Evolutionary conservation across 2,888 invertebrate genomes (phyloP).

Genomic region (Drosophila testacea): DNA sequence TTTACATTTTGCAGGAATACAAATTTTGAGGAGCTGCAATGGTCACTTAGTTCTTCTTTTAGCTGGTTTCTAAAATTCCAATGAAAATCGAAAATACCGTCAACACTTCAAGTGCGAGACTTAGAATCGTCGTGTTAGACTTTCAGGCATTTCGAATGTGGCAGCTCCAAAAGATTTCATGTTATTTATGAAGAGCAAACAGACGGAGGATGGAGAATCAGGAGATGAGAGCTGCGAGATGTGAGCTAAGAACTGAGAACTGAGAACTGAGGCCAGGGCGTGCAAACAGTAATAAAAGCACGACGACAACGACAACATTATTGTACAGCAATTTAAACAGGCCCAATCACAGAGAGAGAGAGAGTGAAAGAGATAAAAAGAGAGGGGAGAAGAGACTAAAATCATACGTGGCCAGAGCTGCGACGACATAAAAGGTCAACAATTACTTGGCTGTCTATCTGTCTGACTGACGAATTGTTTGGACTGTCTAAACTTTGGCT

Average conservation of each 20-base stretch:
- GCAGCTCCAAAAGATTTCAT: constrained; percentile 75
- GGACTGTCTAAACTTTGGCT: constrained; percentile 80
- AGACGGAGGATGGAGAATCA: constrained; percentile 33
- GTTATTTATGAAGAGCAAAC: constrained; percentile 80
- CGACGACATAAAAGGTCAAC: constrained; percentile 79
- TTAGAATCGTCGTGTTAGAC: constrained; percentile 75
- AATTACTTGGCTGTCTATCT: constrained; percentile 73
- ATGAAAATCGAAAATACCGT: constrained; percentile 73
- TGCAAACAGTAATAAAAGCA: constrained; percentile 80
- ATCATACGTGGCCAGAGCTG: constrained; percentile 64
- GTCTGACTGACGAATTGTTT: constrained; percentile 77
- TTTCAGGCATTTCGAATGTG: constrained; percentile 76
- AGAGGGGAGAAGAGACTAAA: constrained; percentile 48
- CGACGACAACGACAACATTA: constrained; percentile 51
- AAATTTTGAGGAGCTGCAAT: constrained; percentile 35
- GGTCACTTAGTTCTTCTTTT: constrained; percentile 4
- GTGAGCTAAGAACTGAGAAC: constrained; percentile 16
- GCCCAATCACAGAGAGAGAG: constrained; percentile 33
- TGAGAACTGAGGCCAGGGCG: constrained; percentile 65
- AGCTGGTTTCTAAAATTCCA: constrained; percentile 63
- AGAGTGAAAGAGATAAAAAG: constrained; percentile 33
- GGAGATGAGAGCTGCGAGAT: constrained; percentile 12
- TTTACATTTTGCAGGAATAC: constrained; percentile 25
- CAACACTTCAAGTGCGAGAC: constrained; percentile 59
- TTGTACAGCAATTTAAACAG: constrained; percentile 57